Evolutionary conservation across 1,140 invertebrate genomes (phyloP).

Genomic region (Thaumetopoea pityocampa): DNA sequence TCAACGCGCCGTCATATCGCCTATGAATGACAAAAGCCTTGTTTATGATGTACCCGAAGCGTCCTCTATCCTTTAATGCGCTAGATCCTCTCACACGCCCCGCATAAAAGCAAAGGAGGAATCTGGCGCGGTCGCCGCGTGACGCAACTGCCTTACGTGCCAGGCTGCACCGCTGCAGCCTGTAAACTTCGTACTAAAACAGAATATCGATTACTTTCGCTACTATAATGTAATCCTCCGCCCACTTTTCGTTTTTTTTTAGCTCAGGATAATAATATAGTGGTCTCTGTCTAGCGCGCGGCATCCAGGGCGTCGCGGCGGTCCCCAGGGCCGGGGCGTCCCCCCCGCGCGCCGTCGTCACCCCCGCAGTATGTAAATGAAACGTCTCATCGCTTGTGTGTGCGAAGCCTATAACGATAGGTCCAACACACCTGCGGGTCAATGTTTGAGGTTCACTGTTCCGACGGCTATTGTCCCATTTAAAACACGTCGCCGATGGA

Average conservation of each 20-base stretch:
- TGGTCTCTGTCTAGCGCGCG: conserved; percentile 65
- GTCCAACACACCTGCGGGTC: conserved; percentile 29
- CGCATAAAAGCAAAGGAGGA: conserved; percentile 27
- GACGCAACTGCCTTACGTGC: conserved; percentile 52
- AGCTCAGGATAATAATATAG: conserved; percentile 74
- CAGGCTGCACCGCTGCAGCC: conserved; percentile 67
- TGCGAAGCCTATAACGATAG: conserved; percentile 28
- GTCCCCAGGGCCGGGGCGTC: conserved; percentile 35
- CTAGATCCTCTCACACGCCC: conserved; percentile 25
- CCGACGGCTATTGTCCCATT: conserved; percentile 71
- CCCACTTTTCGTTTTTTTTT: conserved; percentile 78
- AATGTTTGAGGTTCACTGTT: conserved; percentile 68
- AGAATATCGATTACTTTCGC: conserved; percentile 80
- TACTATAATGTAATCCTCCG: conserved; percentile 76
- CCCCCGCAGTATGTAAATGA: conserved; percentile 70
- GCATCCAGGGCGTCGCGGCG: conserved; percentile 25
- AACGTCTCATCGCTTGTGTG: conserved; percentile 56
- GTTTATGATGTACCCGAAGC: conserved; percentile 23
- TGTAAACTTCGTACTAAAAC: conserved; percentile 70
- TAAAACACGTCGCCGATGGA: conserved; percentile 57
- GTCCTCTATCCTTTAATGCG: conserved; percentile 10
- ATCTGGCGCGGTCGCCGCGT: conserved; percentile 21
- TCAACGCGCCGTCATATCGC: conserved; percentile 2
- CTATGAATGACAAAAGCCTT: conserved; percentile 23
- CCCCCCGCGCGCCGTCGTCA: conserved; percentile 49